These are phyloP conservation scores for Pasiphila rectangulata DNA, from an alignment of 2,888 invertebrate species.

Conservation along the genomic window DNA sequence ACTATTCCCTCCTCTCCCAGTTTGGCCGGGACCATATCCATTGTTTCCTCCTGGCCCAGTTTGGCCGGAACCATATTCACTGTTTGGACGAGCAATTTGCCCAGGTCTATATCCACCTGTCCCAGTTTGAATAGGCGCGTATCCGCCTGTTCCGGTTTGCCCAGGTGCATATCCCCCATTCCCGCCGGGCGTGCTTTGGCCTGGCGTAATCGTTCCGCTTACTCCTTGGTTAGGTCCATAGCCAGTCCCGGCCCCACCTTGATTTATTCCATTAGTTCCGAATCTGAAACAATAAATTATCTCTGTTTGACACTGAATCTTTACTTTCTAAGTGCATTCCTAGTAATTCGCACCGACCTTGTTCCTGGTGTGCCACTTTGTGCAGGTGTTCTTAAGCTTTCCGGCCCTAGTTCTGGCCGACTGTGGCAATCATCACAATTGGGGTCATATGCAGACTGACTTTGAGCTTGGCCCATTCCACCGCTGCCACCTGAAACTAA, in stretches of 20 bases:
- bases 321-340: neutral
- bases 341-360: slow-evolving; percentile 29
- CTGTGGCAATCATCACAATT: slow-evolving; percentile 85
- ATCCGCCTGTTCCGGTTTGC: slow-evolving; percentile 8
- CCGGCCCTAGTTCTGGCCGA: slow-evolving; percentile 44
- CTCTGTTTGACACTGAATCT: neutral
- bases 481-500: slow-evolving; percentile 84
- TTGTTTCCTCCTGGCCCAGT: slow-evolving; percentile 12
- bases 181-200: slow-evolving; percentile 6
- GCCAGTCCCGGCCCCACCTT: slow-evolving; percentile 19
- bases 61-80: slow-evolving; percentile 25
- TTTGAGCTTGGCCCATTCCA: slow-evolving; percentile 94
- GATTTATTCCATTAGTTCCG: slow-evolving; percentile 24
- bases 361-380: slow-evolving; percentile 24
- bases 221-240: slow-evolving; percentile 20
- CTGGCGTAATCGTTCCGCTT: slow-evolving; percentile 12
- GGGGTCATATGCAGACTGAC: slow-evolving; percentile 86
- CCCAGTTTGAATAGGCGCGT: neutral
- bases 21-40: slow-evolving; percentile 21
- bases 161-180: slow-evolving; percentile 25
- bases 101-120: no score
- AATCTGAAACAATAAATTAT: slow-evolving; percentile 29
- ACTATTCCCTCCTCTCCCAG: slow-evolving; percentile 9
- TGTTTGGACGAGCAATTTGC: no score
- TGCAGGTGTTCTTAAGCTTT: slow-evolving; percentile 44